These are phyloP conservation scores for Limnephilus marmoratus DNA, from an alignment of 2,888 invertebrate genomes.

Conservation along the genomic window DNA sequence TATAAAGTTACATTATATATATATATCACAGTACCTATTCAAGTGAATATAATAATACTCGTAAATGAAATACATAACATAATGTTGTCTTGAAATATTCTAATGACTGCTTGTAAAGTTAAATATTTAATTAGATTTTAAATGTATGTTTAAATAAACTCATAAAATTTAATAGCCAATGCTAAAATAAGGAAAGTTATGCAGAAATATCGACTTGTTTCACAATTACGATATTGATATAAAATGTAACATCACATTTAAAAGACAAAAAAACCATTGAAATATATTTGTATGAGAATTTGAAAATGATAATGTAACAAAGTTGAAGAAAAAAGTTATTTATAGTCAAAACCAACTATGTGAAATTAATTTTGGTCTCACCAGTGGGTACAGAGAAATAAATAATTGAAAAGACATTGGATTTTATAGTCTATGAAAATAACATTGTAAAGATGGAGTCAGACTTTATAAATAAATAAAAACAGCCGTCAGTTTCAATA, in stretches of 20 bases:
- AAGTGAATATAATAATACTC: conserved; percentile 25
- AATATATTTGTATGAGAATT: background rate
- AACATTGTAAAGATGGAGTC: background rate
- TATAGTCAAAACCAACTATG: background rate
- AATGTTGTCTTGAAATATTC: conserved; percentile 43
- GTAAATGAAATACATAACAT: conserved; percentile 31
- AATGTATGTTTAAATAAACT: conserved; percentile 5
- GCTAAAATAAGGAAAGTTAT: background rate
- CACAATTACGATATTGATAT: background rate
- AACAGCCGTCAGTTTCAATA: background rate
- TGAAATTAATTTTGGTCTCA: background rate
- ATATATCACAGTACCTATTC: conserved; percentile 8
- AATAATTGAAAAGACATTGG: too few relatives aligned
- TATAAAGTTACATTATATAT: background rate
- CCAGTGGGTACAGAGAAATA: background rate
- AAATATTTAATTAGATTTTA: conserved; percentile 30
- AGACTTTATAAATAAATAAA: background rate
- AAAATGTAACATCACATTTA: background rate
- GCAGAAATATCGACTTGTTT: background rate
- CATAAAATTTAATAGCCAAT: background rate
- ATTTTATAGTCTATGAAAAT: background rate
- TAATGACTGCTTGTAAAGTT: conserved; percentile 45
- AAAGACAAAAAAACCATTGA: background rate
- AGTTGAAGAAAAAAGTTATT: background rate
- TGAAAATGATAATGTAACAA: background rate